Evolutionary conservation across 2,113 vertebrate species (phyloP).

Genomic region (Centrocercus urophasianus): DNA sequence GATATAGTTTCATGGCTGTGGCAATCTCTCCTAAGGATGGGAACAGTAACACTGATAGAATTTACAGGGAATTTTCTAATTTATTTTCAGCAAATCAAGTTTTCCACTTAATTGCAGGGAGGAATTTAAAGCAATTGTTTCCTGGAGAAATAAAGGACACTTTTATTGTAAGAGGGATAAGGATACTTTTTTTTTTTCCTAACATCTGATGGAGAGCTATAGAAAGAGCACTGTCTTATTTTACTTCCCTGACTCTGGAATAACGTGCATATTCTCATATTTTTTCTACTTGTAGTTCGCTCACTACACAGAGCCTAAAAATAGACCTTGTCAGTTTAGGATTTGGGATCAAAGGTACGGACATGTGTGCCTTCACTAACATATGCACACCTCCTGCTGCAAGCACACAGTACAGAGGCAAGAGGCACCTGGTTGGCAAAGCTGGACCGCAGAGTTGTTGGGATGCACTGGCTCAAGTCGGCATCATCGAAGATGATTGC

Average conservation of each 20-base stretch:
- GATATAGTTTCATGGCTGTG: not conserved
- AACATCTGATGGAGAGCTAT: not conserved
- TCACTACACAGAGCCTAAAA: not conserved
- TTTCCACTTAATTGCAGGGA: not conserved
- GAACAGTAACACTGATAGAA: not conserved
- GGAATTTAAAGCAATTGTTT: not conserved
- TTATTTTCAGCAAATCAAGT: not conserved
- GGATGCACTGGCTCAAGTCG: constrained; percentile 87
- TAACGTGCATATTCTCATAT: not conserved
- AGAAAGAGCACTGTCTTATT: not conserved
- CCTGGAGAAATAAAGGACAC: not conserved
- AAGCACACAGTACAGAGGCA: rapidly evolving
- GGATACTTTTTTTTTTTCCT: not conserved
- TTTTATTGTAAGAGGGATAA: not conserved
- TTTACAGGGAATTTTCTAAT: not conserved
- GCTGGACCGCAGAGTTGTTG: constrained; percentile 90
- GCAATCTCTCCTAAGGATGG: not conserved
- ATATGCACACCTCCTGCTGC: rapidly evolving
- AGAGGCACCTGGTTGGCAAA: constrained; percentile 92
- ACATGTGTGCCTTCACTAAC: no score
- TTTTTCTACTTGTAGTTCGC: not conserved
- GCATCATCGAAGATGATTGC: constrained; percentile 93
- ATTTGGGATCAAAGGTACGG: not conserved
- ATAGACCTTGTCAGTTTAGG: not conserved
- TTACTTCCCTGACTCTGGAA: not conserved